Base-by-base conservation (phyloP, 1,140 invertebrate genomes). In the Camponotus floridanus region DNA sequence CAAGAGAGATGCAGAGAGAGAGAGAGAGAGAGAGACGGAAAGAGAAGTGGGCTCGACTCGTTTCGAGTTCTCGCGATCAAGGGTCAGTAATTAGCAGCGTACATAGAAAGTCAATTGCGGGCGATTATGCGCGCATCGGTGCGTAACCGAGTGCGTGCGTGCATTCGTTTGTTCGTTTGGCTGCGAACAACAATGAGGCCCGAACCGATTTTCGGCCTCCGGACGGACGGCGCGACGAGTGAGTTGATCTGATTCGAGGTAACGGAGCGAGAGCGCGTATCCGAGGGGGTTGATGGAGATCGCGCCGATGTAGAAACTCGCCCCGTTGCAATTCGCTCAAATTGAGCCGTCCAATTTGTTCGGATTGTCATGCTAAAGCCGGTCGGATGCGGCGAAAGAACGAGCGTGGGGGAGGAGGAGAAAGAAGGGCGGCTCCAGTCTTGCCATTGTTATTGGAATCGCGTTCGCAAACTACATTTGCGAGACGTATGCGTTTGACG, bases 311-410 rank as follows among this genome's bases (percentile, higher is more conserved):
- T 7, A 73, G 79, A 48, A 83, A 15, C 57, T 31, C 13, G 55
- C 26, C 79, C 67, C 87, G 85, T 89, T 91, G 91, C 92, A 93
- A 93, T 94, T 93, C 90, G 93, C 92, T 93, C 92, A 94, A 94
- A 93, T 94, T 94, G 93, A 93, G 93, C 93, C 91, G 89, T 86
- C 92, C 93, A 94, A 94, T 94, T 94, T 94, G 92, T 91, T 90
- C 89, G 92, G 92, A 94, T 94, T 94, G 94, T 94, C 90, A 94
- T 94, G 93, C 91, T 94, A 93, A 94, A 87, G 86, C 76, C 79
- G 76, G 76, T 86, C 81, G 80, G 26, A 79, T 48, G 59, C 79
- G 51, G 51, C 51, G 73, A 87, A 79, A 84, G 70, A 74, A 80
- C 81, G 45, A 57, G 36, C 76, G 45, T 61, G 45, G 68, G 26